Evolutionary conservation across 2,888 invertebrate genomes (phyloP).

Genomic region (Sminthurides aquaticus): DNA sequence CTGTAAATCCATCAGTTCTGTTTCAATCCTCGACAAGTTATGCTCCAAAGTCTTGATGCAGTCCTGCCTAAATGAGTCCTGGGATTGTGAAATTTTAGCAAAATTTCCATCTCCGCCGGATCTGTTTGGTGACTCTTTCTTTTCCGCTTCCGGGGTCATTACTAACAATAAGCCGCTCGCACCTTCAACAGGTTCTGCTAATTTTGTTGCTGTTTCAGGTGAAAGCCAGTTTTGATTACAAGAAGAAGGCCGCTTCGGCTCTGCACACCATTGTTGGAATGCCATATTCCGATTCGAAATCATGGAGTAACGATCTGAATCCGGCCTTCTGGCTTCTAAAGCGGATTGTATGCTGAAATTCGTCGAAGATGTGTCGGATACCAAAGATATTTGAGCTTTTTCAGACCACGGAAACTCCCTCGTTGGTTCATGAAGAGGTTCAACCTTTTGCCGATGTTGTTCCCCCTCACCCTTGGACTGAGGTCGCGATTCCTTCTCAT

Average conservation of each 20-base stretch:
- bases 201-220: not conserved
- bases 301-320: no score
- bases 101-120: not conserved
- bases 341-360: no score
- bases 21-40: not conserved
- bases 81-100: not conserved
- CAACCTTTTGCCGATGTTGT: no score
- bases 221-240: not conserved
- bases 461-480: no score
- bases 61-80: not conserved
- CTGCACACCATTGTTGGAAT: not conserved
- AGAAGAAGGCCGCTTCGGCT: not conserved
- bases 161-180: not conserved
- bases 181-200: not conserved
- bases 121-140: no score
- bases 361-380: no score
- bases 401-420: no score
- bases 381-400: no score
- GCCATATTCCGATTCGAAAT: no score
- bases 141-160: not conserved
- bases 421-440: no score
- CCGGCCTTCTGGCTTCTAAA: no score
- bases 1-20: conserved; percentile 14
- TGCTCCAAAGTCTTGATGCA: not conserved
- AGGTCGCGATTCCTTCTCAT: no score